Evolutionary conservation across 1,140 invertebrate genomes (phyloP).

Genomic region (Rhagoletis zephyria): DNA sequence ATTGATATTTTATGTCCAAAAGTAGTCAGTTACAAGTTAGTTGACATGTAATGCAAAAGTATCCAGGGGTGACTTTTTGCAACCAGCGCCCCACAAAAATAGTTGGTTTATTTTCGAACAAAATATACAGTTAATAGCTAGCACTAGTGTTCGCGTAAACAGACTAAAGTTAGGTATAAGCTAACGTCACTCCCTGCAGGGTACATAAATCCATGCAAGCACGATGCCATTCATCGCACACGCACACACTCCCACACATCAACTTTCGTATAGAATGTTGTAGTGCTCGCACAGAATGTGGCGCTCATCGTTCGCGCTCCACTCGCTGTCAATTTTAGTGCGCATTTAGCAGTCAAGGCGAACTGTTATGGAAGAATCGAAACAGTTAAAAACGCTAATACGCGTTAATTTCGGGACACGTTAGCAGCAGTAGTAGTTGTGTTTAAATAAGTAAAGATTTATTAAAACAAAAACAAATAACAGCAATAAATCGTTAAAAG

Average conservation of each 20-base stretch:
- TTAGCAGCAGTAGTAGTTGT: constrained; percentile 3
- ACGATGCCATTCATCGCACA: not conserved
- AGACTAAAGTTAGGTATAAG: too few relatives aligned
- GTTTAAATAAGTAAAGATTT: not conserved
- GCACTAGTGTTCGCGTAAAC: too few relatives aligned
- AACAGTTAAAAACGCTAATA: not conserved
- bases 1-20: too few relatives aligned
- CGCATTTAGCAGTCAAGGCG: constrained; percentile 50
- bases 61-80: too few relatives aligned
- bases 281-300: not conserved
- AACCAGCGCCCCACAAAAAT: too few relatives aligned
- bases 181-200: too few relatives aligned
- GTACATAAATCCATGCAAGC: not conserved
- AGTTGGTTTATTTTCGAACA: too few relatives aligned
- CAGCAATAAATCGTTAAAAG: not conserved
- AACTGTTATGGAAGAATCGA: constrained; percentile 49
- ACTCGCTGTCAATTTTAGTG: constrained; percentile 50
- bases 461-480: not conserved
- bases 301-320: constrained; percentile 29
- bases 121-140: too few relatives aligned
- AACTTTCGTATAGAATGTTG: constrained; percentile 1
- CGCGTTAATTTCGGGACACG: constrained; percentile 9
- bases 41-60: too few relatives aligned
- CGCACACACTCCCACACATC: not conserved
- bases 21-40: too few relatives aligned